phyloP scores from a whole-genome alignment of 2,888 invertebrate species.

The Sarcophaga variegata region DNA sequence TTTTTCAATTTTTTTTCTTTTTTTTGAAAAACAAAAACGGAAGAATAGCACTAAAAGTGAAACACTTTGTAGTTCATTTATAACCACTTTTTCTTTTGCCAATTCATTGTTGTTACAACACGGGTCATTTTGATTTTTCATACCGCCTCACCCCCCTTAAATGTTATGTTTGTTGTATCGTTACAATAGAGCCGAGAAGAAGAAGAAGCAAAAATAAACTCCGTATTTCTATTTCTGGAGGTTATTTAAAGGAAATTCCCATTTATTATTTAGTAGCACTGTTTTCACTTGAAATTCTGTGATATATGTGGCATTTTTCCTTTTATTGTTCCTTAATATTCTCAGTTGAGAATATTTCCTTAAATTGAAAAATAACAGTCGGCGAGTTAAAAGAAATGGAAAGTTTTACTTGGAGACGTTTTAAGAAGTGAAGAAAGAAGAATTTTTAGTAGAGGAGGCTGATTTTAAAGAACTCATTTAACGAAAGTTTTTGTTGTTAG shows the following conservation, averaged over 20 bases:
- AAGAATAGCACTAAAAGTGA: slow-evolving; percentile 44
- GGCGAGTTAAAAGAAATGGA: neutral
- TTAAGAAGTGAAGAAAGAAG: neutral
- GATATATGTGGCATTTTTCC: neutral
- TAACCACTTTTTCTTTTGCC: neutral
- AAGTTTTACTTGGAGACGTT: neutral
- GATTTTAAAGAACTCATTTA: too few species aligned
- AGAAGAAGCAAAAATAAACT: too few species aligned
- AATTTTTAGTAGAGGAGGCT: too few species aligned
- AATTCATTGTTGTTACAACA: slow-evolving; percentile 23
- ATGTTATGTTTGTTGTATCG: too few species aligned
- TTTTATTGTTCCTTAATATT: neutral
- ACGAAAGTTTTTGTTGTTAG: too few species aligned
- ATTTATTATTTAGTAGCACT: slow-evolving; percentile 51
- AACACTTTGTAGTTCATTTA: slow-evolving; percentile 46
- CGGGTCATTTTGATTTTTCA: slow-evolving; percentile 54
- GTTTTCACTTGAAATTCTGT: slow-evolving; percentile 21
- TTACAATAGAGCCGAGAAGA: too few species aligned
- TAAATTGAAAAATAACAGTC: neutral
- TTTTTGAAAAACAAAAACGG: neutral
- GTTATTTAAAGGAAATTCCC: slow-evolving; percentile 45
- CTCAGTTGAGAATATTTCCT: neutral
- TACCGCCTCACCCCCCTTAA: neutral
- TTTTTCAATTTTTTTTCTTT: slow-evolving; percentile 16
- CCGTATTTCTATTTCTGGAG: slow-evolving; percentile 19